phyloP scores from a whole-genome alignment of 2,888 invertebrate genomes.

The Tinea pellionella region DNA sequence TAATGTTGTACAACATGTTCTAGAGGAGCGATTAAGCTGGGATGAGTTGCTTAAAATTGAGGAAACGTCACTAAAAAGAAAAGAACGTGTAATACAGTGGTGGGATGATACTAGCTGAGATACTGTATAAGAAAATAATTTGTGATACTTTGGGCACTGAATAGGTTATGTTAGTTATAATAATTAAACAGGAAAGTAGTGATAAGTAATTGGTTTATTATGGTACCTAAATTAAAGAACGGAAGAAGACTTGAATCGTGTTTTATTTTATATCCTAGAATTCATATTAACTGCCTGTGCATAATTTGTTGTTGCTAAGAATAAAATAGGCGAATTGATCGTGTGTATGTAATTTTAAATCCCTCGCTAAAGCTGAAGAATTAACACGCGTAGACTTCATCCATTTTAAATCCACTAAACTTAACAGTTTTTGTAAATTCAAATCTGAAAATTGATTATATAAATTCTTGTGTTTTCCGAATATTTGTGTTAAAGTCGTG shows the following conservation, averaged over 20 bases:
- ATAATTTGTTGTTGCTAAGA: not conserved
- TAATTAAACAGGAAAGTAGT: too few species aligned
- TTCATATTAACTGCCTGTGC: constrained; percentile 21
- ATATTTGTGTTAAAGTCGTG: constrained; percentile 28
- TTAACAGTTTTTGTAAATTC: constrained; percentile 27
- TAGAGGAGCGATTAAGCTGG: constrained; percentile 33
- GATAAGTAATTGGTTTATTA: too few species aligned
- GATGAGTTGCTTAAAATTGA: constrained; percentile 26
- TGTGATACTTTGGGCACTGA: not conserved
- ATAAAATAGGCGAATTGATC: constrained; percentile 17
- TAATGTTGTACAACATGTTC: constrained; percentile 29
- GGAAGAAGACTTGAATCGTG: constrained; percentile 17
- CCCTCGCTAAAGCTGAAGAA: constrained; percentile 14
- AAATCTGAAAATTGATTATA: constrained; percentile 32
- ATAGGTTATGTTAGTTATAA: too few species aligned
- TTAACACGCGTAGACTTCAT: constrained; percentile 21
- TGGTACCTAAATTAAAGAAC: constrained; percentile 10
- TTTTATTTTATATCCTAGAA: constrained; percentile 15
- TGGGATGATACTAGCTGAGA: constrained; percentile 18
- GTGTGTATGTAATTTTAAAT: constrained; percentile 24
- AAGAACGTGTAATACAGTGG: constrained; percentile 20
- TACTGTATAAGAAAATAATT: not conserved
- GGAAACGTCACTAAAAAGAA: constrained; percentile 22
- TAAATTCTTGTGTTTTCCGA: constrained; percentile 20
- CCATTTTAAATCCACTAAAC: constrained; percentile 33